Evolutionary conservation across 2,888 invertebrate genomes (phyloP).

Genomic region (Willowsia nigromaculata): DNA sequence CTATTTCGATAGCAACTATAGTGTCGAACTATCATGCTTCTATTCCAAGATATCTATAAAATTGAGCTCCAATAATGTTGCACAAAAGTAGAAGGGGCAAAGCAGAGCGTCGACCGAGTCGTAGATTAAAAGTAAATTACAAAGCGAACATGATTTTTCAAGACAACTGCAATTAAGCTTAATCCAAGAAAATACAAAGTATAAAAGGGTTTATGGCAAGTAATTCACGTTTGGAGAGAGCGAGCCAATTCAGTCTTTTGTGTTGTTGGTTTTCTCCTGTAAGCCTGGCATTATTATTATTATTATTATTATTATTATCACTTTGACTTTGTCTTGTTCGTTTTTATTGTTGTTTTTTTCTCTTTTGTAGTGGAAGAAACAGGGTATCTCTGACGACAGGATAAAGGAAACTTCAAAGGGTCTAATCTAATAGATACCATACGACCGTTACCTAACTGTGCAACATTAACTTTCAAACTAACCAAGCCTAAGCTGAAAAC

Average conservation of each 20-base stretch:
- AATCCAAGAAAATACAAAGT: neutral
- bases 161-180: neutral
- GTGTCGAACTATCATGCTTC: no score
- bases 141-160: neutral
- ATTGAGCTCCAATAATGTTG: no score
- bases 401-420: slow-evolving; percentile 7
- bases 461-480: neutral
- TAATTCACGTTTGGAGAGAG: neutral
- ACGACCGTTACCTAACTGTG: neutral
- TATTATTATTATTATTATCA: slow-evolving; percentile 18
- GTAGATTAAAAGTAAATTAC: neutral
- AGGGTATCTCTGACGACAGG: neutral
- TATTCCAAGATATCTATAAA: no score
- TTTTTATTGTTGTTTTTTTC: slow-evolving; percentile 15
- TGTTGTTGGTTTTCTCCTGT: neutral
- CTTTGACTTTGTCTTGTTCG: slow-evolving; percentile 33
- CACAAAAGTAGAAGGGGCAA: neutral
- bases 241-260: neutral
- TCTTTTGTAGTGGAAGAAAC: neutral
- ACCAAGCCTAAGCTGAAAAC: neutral
- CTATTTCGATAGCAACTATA: no score
- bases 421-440: slow-evolving; percentile 1
- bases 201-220: neutral
- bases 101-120: neutral
- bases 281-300: neutral